Conservation (phyloP, 1,140 invertebrate genomes). For the Ceratina calcarata region DNA sequence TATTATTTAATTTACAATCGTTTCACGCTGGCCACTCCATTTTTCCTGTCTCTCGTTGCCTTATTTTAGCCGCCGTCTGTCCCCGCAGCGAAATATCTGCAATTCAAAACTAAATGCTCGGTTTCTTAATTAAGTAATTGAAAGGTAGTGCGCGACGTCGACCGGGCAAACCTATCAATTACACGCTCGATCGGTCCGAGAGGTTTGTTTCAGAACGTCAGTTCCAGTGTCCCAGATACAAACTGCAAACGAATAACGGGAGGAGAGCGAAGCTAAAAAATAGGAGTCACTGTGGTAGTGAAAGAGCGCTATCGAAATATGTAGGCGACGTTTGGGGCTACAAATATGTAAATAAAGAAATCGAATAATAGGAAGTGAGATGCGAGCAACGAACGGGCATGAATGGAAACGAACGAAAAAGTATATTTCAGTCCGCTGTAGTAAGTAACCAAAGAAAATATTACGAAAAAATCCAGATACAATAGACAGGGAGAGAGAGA, state of each 20-base stretch:
- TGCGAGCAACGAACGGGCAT: not conserved
- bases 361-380: not conserved
- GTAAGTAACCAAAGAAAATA: not conserved
- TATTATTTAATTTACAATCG: constrained; percentile 33
- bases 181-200: constrained; percentile 34
- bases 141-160: not conserved
- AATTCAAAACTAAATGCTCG: not conserved
- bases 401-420: not conserved
- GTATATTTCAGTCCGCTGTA: not conserved
- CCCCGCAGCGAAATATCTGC: not conserved
- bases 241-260: constrained; percentile 12
- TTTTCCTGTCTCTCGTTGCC: not conserved
- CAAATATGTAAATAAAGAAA: not conserved
- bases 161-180: constrained; percentile 26
- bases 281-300: too few relatives aligned
- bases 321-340: not conserved
- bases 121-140: constrained; percentile 29
- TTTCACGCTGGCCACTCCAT: not conserved
- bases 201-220: constrained; percentile 39
- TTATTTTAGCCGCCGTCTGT: not conserved
- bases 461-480: not conserved
- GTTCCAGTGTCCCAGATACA: constrained; percentile 20
- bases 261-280: not conserved
- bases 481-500: too few relatives aligned
- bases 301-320: not conserved